Evolutionary conservation across 2,888 invertebrate genomes (phyloP), one percentile per base, ranked within the genome.

Genomic region (Schizotus pectinicornis): DNA sequence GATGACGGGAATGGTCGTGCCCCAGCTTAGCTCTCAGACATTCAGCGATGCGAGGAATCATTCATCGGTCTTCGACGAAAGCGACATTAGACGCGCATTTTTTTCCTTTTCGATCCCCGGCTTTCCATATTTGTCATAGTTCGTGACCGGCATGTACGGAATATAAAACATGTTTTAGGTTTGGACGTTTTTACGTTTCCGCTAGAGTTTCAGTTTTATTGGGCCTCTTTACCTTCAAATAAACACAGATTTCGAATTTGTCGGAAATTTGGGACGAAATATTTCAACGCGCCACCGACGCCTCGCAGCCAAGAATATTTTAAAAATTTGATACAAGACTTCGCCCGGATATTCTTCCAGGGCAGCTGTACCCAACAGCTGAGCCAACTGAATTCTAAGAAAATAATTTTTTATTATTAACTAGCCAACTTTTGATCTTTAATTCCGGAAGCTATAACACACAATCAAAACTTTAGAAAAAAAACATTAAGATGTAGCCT

Each of bases 101-200:
- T 68, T 64, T 65, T 64, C 61, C 67, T 41, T 57, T 56, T 56
- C 68, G 63, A 59, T 57, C 64, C 62, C 35, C 49, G 46, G 56
- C 63, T 69, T 70, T 71, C 67, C 70, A 71, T 71, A 71, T 72
- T 71, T 69, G 71, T 67, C 65, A 62, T 61, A 59, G 64, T 67
- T 64, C 70, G 72, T 72, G 72, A 70, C 69, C 67, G 38, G 72
- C 66, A 66, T 66, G 46, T 59, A 42, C 39, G 46, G 52, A 46
- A 52, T 58, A 53, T 58, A 47, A 55, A 45, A 56, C 59, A 52
- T 45, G 48, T 47, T 56, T 52, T 52, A 35, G 59, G 55, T 51
- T 46, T 50, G 50, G 59, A 55, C 59, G 59, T 42, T 50, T 59
- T 55, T 55, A 51, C 56, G 50, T 58, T 53, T 43, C 49, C 52